A percentile compares a stretch with the other conserved stretches of the same genome.
Conservation (phyloP, 1,140 invertebrate genomes). For the Orius laevigatus region DNA sequence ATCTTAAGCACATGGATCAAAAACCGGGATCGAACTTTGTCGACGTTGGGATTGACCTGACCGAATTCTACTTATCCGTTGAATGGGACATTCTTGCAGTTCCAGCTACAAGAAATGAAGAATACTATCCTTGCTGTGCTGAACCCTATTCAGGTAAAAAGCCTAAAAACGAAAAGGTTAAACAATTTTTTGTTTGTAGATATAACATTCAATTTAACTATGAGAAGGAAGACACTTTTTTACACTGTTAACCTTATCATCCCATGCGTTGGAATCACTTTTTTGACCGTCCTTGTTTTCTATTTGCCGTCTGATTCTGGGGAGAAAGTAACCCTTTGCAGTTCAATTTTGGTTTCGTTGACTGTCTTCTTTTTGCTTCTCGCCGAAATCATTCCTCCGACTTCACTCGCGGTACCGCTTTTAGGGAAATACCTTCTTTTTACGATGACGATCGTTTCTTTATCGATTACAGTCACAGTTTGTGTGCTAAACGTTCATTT, state of each 20-base stretch:
- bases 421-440: slow-evolving; percentile 92
- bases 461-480: slow-evolving; percentile 93
- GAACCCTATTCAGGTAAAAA: slow-evolving; percentile 63
- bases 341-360: slow-evolving; percentile 92
- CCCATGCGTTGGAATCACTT: slow-evolving; percentile 80
- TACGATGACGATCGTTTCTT: slow-evolving; percentile 93
- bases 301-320: slow-evolving; percentile 91
- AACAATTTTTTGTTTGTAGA: slow-evolving; percentile 38
- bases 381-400: slow-evolving; percentile 95
- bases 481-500: slow-evolving; percentile 95
- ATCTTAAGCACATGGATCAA: slow-evolving; percentile 70
- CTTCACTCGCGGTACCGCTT: slow-evolving; percentile 89
- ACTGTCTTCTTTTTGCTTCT: slow-evolving; percentile 96
- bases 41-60: slow-evolving; percentile 70
- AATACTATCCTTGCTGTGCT: slow-evolving; percentile 73
- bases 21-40: slow-evolving; percentile 57
- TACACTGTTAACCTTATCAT: slow-evolving; percentile 85
- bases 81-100: slow-evolving; percentile 92
- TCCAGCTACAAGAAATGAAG: slow-evolving; percentile 72
- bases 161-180: neutral
- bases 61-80: slow-evolving; percentile 80
- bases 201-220: slow-evolving; percentile 91
- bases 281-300: slow-evolving; percentile 87
- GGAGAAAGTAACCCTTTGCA: slow-evolving; percentile 87
- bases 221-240: slow-evolving; percentile 79